These are phyloP conservation scores for Hymenochirus boettgeri DNA, from an alignment of 2,113 vertebrate genomes.

Conservation along the genomic window DNA sequence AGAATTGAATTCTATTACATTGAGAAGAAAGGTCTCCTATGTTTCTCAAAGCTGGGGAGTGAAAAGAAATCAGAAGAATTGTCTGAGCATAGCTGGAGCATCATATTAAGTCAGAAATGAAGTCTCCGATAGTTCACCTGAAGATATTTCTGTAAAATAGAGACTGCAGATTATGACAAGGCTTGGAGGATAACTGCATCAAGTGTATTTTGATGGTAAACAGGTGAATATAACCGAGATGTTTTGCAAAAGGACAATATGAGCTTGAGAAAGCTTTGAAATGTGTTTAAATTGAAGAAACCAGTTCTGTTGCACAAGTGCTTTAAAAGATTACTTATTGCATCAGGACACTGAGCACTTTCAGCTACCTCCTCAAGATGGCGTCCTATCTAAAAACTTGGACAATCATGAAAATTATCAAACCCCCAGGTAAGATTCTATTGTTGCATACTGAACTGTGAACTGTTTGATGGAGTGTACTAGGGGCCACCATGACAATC, in stretches of 20 bases:
- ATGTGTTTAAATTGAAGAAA: constrained; percentile 17
- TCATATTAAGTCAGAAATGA: constrained; percentile 57
- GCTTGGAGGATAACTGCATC: constrained; percentile 38
- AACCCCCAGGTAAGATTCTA: too few relatives aligned
- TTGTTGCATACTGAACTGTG: too few relatives aligned
- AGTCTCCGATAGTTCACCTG: constrained; percentile 48
- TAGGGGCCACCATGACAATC: too few relatives aligned
- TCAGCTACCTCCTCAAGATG: constrained; percentile 37
- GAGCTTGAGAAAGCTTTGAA: constrained; percentile 42
- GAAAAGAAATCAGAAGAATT: constrained; percentile 59
- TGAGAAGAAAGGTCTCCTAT: constrained; percentile 58
- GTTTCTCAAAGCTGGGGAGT: constrained; percentile 58
- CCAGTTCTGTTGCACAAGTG: not conserved
- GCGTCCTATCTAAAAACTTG: constrained; percentile 33
- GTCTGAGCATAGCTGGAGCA: constrained; percentile 60
- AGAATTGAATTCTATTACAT: constrained; percentile 58
- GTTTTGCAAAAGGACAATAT: constrained; percentile 43
- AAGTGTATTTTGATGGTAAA: constrained; percentile 29
- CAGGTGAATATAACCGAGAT: constrained; percentile 31
- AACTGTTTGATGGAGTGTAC: too few relatives aligned
- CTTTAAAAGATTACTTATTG: constrained; percentile 9
- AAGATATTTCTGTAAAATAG: constrained; percentile 52
- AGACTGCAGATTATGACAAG: constrained; percentile 48
- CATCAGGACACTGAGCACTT: constrained; percentile 46
- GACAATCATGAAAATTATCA: constrained; percentile 37